phyloP scores from a whole-genome alignment of 2,113 vertebrate genomes.

The Takifugu bimaculatus region DNA sequence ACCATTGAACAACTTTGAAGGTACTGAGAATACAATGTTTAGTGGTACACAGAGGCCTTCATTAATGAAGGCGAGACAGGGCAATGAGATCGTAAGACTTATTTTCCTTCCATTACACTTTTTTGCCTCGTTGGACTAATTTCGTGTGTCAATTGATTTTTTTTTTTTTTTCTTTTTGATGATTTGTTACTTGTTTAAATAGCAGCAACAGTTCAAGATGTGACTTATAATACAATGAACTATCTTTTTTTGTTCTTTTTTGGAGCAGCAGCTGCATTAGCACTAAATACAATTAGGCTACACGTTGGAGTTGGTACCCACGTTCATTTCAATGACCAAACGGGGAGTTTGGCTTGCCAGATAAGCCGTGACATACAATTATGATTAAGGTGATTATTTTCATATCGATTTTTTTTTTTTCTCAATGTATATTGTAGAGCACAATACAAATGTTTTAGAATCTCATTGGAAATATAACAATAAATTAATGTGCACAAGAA shows the following conservation, averaged over 20 bases:
- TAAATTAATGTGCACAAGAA: constrained; percentile 42
- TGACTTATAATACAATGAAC: constrained; percentile 74
- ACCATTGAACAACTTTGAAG: too few relatives aligned
- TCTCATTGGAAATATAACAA: constrained; percentile 56
- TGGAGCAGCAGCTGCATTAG: constrained; percentile 41
- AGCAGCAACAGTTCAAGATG: constrained; percentile 16
- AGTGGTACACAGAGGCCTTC: background rate
- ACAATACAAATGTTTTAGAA: constrained; percentile 69
- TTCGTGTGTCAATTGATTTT: constrained; percentile 46
- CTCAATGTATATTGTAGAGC: constrained; percentile 66
- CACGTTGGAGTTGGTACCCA: constrained; percentile 33
- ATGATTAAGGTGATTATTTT: constrained; percentile 80
- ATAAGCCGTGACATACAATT: constrained; percentile 77
- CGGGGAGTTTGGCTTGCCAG: constrained; percentile 70
- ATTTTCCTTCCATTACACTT: constrained; percentile 67
- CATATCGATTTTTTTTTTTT: constrained; percentile 68
- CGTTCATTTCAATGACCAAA: constrained; percentile 47
- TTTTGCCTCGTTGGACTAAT: constrained; percentile 48
- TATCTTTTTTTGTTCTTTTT: constrained; percentile 39
- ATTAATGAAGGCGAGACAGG: constrained; percentile 37
- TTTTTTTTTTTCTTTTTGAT: constrained; percentile 11
- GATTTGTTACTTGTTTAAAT: constrained; percentile 38
- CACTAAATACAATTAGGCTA: constrained; percentile 49
- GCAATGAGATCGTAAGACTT: constrained; percentile 73
- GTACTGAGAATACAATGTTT: too few relatives aligned